Evolutionary conservation across 2,113 vertebrate species (phyloP), one percentile per base, ranked within the genome.

Genomic region (Panthera tigris): DNA sequence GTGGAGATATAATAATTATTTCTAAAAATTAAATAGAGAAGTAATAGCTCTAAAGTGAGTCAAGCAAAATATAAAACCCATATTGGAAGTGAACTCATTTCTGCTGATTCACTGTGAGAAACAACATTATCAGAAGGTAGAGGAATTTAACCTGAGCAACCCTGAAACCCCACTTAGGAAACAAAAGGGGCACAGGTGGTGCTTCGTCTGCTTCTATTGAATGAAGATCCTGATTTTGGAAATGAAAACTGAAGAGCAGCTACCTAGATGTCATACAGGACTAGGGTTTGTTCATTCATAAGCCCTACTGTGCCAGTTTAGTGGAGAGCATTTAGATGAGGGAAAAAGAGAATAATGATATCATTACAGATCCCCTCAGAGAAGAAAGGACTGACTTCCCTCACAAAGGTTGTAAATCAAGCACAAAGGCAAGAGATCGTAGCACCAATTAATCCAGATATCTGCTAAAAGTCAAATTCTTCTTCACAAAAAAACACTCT

Each of bases 151-250:
- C 84, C 48, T 41, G n/a, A 74, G 41, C 65, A 78, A 74, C 91
- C 81, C 84, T 45, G 50, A 81, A 81, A 55, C 12, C 12, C 23
- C 27, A 4, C 19, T 23, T 61, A 78, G 85, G 41, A 83, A 91
- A 74, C 16, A 36, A 69, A 86, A 61, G 52, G 91, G 91, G 16
- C 96, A 93, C 95, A 95, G 93, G 71, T 89, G 66, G 65, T 79
- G 12, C 71, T 80, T 55, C 45, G 36, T 76, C 69, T 18, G 27
- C 71, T 76, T 76, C 92, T 95, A 82, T 73, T 95, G 52, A 96
- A 96, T 94, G 68, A 96, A 96, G 73, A 92, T 79, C 66, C 66
- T 79, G 10, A 73, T 96, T 96, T 90, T 89, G 61, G 66, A 95
- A 93, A 96, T 92, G 76, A 74, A 95, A 86, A 48, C 74, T 68